Percentiles rank a stretch among this genome's conserved stretches.
phyloP scores from a whole-genome alignment of 1,140 invertebrate species.

The Asobara japonica region DNA sequence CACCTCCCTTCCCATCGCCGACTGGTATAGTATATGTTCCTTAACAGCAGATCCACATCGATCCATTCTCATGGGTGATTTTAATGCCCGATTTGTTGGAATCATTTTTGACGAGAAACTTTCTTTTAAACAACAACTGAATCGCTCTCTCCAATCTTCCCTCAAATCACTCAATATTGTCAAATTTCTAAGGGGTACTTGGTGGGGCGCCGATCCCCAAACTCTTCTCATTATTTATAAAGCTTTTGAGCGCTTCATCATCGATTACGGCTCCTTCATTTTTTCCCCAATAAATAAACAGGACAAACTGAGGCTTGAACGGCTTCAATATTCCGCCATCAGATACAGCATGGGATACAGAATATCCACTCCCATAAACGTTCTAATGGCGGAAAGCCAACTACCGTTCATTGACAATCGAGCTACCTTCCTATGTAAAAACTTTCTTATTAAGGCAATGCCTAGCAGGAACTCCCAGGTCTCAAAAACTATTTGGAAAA shows the following conservation, averaged over 20 bases:
- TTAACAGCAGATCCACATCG: too few relatives aligned
- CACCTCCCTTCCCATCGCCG: too few relatives aligned
- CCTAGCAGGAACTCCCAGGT: not conserved
- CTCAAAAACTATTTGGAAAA: not conserved
- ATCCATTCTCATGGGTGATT: too few relatives aligned
- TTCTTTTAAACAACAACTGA: not conserved
- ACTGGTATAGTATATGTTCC: too few relatives aligned
- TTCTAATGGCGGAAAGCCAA: too few relatives aligned
- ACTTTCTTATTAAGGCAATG: not conserved
- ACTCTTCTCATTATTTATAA: constrained; percentile 23
- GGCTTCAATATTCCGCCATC: too few relatives aligned
- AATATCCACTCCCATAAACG: too few relatives aligned
- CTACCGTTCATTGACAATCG: not conserved
- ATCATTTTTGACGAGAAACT: constrained; percentile 14
- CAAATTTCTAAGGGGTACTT: constrained; percentile 15
- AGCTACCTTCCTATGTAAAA: not conserved
- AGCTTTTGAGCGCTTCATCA: constrained; percentile 15
- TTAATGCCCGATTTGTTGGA: constrained; percentile 11
- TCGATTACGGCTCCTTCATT: constrained; percentile 27
- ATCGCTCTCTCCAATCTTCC: not conserved
- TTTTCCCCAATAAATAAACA: not conserved
- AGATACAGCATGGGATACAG: too few relatives aligned
- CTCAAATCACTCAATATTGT: too few relatives aligned
- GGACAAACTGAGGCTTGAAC: not conserved
- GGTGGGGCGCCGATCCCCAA: constrained; percentile 23